Evolutionary conservation across 2,113 vertebrate genomes (phyloP), one percentile per base, ranked within the genome.

Genomic region (Perognathus longimembris): DNA sequence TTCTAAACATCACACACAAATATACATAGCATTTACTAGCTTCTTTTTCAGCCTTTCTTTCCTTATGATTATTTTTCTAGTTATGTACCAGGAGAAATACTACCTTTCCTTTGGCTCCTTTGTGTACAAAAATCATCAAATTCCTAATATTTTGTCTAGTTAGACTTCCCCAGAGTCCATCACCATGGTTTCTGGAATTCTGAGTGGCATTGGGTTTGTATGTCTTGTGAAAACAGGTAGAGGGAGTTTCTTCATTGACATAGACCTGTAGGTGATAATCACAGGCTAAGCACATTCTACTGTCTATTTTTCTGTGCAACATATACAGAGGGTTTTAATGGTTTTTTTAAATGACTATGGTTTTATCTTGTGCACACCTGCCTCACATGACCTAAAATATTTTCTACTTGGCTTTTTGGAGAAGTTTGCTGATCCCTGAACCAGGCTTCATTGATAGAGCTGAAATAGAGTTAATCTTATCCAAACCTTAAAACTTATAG

Each of bases 221-320:
- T 24, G 63, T 45, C 4, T 59, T 87, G 38, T 84, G 34, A 22
- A 76, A 77, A 94, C 77, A 7, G 36, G 36, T 67, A 18, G 6
- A 30, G 67, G 11, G 11, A 63, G 32, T 71, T 26, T 45, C 2
- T 73, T 77, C 57, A 69, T 71, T 69, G 50, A 14, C 20, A 76
- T 76, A 66, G 71, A 50, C 36, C 59, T 45, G 36, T 30, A 42
- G n/a, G 77, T 64, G 76, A 1, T 40, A n/a, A 63, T 32, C 88
- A 69, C 5, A 73, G 79, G 42, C 9, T 5, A 21, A 69, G 81
- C 91, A 69, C n/a, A 63, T 36, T 30, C 4, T 63, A 22, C 30
- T 70, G n/a, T 7, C 70, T 75, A 26, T 36, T 70, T 92, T 89
- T 94, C 26, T 91, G 64, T 89, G 26, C 36, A 75, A 86, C 38